These are phyloP conservation scores for Pelusios castaneus DNA, from an alignment of 2,113 vertebrate species.

Conservation along the genomic window DNA sequence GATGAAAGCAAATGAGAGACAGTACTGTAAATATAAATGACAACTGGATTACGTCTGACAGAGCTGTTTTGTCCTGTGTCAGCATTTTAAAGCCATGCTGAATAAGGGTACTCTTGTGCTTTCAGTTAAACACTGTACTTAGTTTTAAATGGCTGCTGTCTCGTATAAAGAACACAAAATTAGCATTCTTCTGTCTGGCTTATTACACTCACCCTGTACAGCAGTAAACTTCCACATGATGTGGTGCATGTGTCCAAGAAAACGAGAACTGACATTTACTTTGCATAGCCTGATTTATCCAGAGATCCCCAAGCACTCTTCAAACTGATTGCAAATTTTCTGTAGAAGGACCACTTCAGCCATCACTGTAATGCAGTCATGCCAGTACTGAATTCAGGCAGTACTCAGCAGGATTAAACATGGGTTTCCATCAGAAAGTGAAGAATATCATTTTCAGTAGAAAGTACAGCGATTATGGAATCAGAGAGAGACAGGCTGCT, in stretches of 20 bases:
- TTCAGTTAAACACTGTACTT: background rate
- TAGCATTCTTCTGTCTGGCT: background rate
- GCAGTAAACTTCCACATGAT: fast-evolving
- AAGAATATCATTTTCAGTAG: background rate
- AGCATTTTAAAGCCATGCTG: background rate
- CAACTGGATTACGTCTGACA: background rate
- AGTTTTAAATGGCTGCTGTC: background rate
- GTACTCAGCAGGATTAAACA: background rate
- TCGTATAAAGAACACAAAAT: background rate
- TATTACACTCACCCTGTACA: background rate
- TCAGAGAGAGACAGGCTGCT: too few species aligned
- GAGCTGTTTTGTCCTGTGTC: background rate
- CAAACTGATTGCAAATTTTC: fast-evolving
- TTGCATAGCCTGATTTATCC: fast-evolving
- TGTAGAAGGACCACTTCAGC: fast-evolving
- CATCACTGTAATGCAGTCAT: background rate
- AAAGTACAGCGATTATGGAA: background rate
- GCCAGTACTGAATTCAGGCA: background rate
- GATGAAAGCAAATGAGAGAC: background rate
- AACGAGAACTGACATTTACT: background rate
- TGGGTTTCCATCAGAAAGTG: background rate
- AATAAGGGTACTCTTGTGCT: background rate
- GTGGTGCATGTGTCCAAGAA: fast-evolving
- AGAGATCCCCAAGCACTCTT: background rate
- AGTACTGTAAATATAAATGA: background rate